Percentiles rank a stretch among this genome's conserved stretches.
These are phyloP conservation scores for Antheraea yamamai DNA, from an alignment of 2,888 invertebrate genomes.

Conservation along the genomic window DNA sequence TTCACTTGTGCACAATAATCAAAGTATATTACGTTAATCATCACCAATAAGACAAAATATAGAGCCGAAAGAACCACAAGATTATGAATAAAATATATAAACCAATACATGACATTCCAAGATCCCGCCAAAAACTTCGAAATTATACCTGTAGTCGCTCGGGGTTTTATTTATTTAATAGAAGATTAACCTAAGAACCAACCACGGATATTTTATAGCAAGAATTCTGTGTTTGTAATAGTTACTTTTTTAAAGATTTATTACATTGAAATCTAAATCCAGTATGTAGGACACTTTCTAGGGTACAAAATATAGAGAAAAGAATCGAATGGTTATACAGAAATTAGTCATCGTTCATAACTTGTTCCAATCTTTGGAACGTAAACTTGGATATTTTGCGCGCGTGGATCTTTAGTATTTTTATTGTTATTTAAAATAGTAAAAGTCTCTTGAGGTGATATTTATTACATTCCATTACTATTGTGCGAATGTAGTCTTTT, in stretches of 20 bases:
- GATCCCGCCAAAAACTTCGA: too few species aligned
- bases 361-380: slow-evolving; percentile 5
- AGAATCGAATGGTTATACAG: background rate
- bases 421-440: slow-evolving; percentile 24
- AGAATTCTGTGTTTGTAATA: background rate
- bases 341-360: background rate
- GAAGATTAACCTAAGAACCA: background rate
- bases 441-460: slow-evolving; percentile 26
- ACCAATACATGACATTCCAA: too few species aligned
- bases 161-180: background rate
- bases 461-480: slow-evolving; percentile 27
- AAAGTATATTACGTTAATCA: too few species aligned
- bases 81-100: too few species aligned
- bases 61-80: too few species aligned
- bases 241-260: background rate
- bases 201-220: background rate
- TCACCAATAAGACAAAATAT: too few species aligned
- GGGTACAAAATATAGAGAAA: background rate
- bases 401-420: slow-evolving; percentile 1
- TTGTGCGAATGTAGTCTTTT: slow-evolving; percentile 26
- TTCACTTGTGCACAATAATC: too few species aligned
- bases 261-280: background rate
- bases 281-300: background rate
- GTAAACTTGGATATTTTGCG: background rate
- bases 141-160: too few species aligned